Percentiles rank a stretch among this genome's conserved stretches.
Conservation (phyloP, 1,140 invertebrate species). For the Drosophila lacertosa region DNA sequence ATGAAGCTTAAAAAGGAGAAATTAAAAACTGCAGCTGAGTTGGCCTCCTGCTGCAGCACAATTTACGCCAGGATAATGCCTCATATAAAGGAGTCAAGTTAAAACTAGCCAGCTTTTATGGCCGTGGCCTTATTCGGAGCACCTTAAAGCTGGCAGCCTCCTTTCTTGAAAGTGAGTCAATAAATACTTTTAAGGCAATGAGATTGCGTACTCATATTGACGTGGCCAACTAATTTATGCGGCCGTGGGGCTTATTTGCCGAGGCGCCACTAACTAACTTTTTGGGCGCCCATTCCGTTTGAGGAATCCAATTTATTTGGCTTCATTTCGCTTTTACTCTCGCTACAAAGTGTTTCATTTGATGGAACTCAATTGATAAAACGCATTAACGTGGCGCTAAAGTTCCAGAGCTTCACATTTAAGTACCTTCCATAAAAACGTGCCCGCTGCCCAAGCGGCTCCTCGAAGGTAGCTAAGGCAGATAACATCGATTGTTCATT, state of each 20-base stretch:
- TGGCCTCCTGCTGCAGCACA: slow-evolving; percentile 52
- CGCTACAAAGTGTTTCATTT: slow-evolving; percentile 75
- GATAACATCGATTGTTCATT: slow-evolving; percentile 67
- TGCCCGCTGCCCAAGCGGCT: slow-evolving; percentile 7
- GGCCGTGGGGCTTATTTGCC: slow-evolving; percentile 20
- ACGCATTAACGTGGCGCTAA: slow-evolving; percentile 74
- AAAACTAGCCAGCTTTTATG: not conserved
- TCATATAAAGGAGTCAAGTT: not conserved
- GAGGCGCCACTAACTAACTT: slow-evolving; percentile 64
- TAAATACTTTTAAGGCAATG: slow-evolving; percentile 21
- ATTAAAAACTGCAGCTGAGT: slow-evolving; percentile 42
- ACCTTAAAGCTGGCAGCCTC: slow-evolving; percentile 6
- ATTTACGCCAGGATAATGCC: slow-evolving; percentile 45
- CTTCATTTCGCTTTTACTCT: slow-evolving; percentile 51
- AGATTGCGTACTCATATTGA: slow-evolving; percentile 11
- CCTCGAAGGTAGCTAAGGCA: slow-evolving; percentile 8
- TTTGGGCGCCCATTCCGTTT: slow-evolving; percentile 6
- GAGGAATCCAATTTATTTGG: slow-evolving; percentile 75
- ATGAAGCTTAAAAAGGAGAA: slow-evolving; percentile 50
- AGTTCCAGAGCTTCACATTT: slow-evolving; percentile 46
- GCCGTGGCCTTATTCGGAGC: not conserved
- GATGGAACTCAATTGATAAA: slow-evolving; percentile 81
- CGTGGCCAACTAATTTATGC: slow-evolving; percentile 70
- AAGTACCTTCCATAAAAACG: slow-evolving; percentile 59
- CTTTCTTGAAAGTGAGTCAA: not conserved